Conservation (phyloP, 2,888 invertebrate genomes). For the Gnatocerus cornutus region DNA sequence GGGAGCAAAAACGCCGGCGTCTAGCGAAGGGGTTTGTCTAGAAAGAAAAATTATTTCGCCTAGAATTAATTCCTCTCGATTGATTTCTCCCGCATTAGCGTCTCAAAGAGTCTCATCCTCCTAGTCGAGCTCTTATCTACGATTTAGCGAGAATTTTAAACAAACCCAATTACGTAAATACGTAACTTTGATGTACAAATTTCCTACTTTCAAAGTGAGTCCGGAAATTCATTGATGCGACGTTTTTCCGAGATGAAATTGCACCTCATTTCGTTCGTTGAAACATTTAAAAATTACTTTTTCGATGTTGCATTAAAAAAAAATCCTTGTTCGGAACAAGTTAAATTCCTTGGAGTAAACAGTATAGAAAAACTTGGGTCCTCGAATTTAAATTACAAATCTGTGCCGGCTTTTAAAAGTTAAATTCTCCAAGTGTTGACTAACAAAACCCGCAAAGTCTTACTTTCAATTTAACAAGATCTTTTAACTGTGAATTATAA, state of each 20-base stretch:
- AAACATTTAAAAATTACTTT: conserved; percentile 17
- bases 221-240: conserved; percentile 5
- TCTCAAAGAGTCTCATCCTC: too few species aligned
- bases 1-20: too few species aligned
- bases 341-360: conserved; percentile 25
- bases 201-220: conserved; percentile 15
- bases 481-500: conserved; percentile 43
- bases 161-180: conserved; percentile 16
- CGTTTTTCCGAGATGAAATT: conserved; percentile 28
- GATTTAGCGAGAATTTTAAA: conserved; percentile 22
- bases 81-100: too few species aligned
- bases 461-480: conserved; percentile 47
- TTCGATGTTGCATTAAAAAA: conserved; percentile 8
- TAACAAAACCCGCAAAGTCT: conserved; percentile 47
- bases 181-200: conserved; percentile 33
- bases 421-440: conserved; percentile 48
- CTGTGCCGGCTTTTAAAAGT: conserved; percentile 46
- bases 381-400: conserved; percentile 49
- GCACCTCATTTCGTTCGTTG: conserved; percentile 7
- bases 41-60: neutral
- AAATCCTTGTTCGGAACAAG: conserved; percentile 4
- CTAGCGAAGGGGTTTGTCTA: too few species aligned
- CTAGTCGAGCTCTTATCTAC: neutral
- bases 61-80: too few species aligned
- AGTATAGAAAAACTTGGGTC: conserved; percentile 16